A percentile compares a stretch with the other conserved stretches of the same genome.
Conservation (phyloP, 2,888 invertebrate species). For the Tenthredo mesomela region DNA sequence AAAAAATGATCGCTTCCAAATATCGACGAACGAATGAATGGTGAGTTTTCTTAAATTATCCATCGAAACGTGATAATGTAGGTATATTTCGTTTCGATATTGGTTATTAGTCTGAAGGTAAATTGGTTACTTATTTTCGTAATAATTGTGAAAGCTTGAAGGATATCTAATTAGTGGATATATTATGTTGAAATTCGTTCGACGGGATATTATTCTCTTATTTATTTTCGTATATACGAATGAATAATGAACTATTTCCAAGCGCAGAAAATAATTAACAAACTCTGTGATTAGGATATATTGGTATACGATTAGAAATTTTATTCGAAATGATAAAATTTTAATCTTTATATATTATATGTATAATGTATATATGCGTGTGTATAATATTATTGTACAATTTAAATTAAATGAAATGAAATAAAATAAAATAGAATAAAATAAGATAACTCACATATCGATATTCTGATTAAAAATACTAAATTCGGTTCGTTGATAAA, state of each 20-base stretch:
- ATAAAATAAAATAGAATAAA: not conserved
- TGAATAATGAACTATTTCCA: not conserved
- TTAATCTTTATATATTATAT: not conserved
- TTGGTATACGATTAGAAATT: not conserved
- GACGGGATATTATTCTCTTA: not conserved
- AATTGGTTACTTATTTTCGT: not conserved
- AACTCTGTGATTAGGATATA: not conserved
- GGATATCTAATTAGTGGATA: not conserved
- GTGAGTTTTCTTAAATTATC: not conserved
- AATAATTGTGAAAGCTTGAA: not conserved
- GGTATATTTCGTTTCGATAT: no score
- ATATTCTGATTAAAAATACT: slow-evolving; percentile 12
- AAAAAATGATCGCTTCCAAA: not conserved
- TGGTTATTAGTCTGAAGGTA: not conserved
- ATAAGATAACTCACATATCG: not conserved
- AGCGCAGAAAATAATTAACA: not conserved
- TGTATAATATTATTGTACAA: slow-evolving; percentile 4
- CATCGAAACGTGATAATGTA: no score
- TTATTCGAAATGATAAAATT: slow-evolving; percentile 1
- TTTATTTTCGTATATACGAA: not conserved
- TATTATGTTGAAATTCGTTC: not conserved
- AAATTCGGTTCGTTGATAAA: slow-evolving; percentile 32
- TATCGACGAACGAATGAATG: not conserved
- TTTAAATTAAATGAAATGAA: not conserved
- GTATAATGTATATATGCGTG: not conserved